Percentiles rank a stretch among this genome's conserved stretches.
Evolutionary conservation across 2,888 invertebrate species (phyloP).

Genomic region (Watsonalla cultraria): DNA sequence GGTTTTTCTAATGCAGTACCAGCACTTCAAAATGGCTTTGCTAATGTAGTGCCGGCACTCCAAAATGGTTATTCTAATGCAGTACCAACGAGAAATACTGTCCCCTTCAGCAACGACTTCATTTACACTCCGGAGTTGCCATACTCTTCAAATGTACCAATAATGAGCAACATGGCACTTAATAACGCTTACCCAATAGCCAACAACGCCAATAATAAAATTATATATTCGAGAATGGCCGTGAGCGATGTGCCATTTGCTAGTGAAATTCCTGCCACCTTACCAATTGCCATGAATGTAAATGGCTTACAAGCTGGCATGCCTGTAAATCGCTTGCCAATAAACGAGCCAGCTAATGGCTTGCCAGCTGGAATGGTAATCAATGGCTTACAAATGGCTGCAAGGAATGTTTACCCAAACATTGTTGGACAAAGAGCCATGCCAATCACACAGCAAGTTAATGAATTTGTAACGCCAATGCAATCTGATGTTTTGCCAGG

Average conservation of each 20-base stretch:
- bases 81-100: background rate
- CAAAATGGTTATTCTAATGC: background rate
- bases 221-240: background rate
- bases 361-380: background rate
- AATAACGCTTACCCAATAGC: slow-evolving; percentile 8
- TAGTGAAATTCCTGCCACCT: slow-evolving; percentile 7
- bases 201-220: slow-evolving; percentile 9
- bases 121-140: background rate
- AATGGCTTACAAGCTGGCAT: too few species aligned
- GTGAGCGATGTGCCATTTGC: slow-evolving; percentile 3
- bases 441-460: background rate
- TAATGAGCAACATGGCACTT: slow-evolving; percentile 4
- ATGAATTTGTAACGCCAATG: background rate
- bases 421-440: background rate
- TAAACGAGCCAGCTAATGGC: too few species aligned
- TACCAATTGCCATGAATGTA: too few species aligned
- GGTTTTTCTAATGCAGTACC: slow-evolving; percentile 1
- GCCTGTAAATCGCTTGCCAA: too few species aligned
- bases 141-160: background rate
- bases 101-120: background rate
- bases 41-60: too few species aligned
- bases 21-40: background rate
- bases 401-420: too few species aligned
- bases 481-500: too few species aligned
- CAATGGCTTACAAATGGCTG: background rate